Evolutionary conservation across 2,888 invertebrate genomes (phyloP), one percentile per base, ranked within the genome.

Genomic region (Habrosyne pyritoides): DNA sequence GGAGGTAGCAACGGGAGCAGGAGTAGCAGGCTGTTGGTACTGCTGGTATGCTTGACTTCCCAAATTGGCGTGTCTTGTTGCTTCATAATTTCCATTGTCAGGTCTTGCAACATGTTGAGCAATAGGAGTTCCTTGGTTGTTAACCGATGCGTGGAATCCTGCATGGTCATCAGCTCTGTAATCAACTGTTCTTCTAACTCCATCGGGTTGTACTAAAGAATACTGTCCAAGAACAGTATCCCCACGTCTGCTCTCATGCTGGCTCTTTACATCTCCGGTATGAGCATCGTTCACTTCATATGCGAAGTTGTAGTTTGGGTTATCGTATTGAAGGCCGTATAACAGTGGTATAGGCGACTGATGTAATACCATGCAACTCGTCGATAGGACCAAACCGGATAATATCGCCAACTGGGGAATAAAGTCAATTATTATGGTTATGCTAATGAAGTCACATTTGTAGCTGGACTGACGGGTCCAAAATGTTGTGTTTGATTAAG

Each of bases 241-340:
- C 0, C 93, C 93, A 61, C 86, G 81, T 47, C 93, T 83, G 55
- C 82, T 86, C 69, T 94, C 94, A 0, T 89, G 88, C 63, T 94
- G 94, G 63, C 83, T 92, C 65, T 94, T 94, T 47, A 89, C 78
- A 64, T 94, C 94, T 14, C 94, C 94, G 0, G 94, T 93, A 24
- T 88, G 78, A 2, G 79, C 79, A 59, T 94, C 93, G 63, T 93
- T 93, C 21, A 94, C 93, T 52, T 93, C 91, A 63, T 94, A 94
- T 2, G 92, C 89, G 65, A 92, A 94, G 66, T 89, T 89, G 77
- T 94, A 94, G 74, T 88, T 89, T 0, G 90, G 90, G 14, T 75
- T 75, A 21, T 73, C 67, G 59, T 79, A 77, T 52, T 81, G 77
- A 5, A 73, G 56, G 8, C 72, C 71, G 0, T 69, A 48, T 6